Conservation (phyloP, 2,113 vertebrate genomes). For the Mormoops blainvillei region DNA sequence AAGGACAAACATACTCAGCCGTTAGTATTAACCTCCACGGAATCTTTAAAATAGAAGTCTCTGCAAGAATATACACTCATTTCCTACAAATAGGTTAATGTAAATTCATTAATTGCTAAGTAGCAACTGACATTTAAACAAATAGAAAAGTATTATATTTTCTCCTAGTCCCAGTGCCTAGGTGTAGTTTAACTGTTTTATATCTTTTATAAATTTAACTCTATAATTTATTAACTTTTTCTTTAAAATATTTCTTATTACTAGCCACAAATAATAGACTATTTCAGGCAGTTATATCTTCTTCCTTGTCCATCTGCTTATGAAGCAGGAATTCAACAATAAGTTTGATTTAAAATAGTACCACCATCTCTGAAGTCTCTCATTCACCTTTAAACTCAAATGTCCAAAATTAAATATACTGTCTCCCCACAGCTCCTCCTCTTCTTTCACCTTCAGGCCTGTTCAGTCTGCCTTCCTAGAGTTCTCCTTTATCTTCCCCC, state of each 20-base stretch:
- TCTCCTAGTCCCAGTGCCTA: neutral
- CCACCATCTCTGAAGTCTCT: neutral
- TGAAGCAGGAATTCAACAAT: neutral
- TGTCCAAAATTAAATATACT: neutral
- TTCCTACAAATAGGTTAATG: neutral
- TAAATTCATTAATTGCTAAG: neutral
- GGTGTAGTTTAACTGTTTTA: neutral
- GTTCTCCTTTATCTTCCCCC: neutral
- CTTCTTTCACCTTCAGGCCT: neutral
- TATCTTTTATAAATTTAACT: neutral
- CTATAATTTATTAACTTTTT: neutral
- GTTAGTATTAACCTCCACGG: neutral
- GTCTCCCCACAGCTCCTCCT: neutral
- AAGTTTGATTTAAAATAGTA: neutral
- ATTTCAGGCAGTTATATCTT: neutral
- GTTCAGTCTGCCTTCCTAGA: neutral
- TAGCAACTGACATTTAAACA: neutral
- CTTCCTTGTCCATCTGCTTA: slow-evolving; percentile 10
- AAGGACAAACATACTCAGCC: neutral
- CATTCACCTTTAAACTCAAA: slow-evolving; percentile 6
- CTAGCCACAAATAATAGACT: neutral
- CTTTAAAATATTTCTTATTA: neutral
- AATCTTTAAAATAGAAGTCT: neutral
- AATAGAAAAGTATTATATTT: neutral
- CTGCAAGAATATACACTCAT: neutral